Evolutionary conservation across 1,140 invertebrate species (phyloP).

Genomic region (Brachionus plicatilis): DNA sequence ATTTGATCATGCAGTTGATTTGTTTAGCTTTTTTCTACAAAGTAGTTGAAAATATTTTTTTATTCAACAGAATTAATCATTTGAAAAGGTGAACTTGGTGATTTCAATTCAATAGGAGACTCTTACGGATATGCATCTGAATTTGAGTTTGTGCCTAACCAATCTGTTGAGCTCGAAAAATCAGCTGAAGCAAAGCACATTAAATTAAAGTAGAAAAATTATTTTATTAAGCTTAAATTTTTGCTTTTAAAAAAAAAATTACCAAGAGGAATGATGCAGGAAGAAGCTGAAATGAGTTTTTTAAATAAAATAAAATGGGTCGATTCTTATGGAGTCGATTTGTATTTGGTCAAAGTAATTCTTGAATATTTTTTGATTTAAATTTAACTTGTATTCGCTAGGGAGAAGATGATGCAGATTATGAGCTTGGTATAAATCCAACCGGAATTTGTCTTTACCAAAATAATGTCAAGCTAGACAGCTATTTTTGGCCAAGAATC

Average conservation of each 20-base stretch:
- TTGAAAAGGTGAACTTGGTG: slow-evolving; percentile 50
- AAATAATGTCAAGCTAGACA: not conserved
- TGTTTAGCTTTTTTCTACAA: slow-evolving; percentile 22
- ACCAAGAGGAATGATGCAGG: slow-evolving; percentile 64
- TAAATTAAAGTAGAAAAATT: slow-evolving; percentile 65
- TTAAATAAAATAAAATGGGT: slow-evolving; percentile 75
- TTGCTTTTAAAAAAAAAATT: not conserved
- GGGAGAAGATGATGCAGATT: not conserved
- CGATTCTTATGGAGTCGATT: slow-evolving; percentile 75
- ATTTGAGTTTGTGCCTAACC: slow-evolving; percentile 65
- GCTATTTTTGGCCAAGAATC: slow-evolving; percentile 31
- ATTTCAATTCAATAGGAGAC: slow-evolving; percentile 48
- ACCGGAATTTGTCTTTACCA: slow-evolving; percentile 37
- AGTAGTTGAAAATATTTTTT: not conserved
- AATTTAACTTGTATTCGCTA: not conserved
- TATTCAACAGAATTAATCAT: not conserved
- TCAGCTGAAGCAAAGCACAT: slow-evolving; percentile 81
- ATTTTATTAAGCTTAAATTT: not conserved
- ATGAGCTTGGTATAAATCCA: slow-evolving; percentile 32
- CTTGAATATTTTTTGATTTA: not conserved
- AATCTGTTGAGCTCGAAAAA: slow-evolving; percentile 80
- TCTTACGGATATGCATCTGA: slow-evolving; percentile 53
- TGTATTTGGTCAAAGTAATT: slow-evolving; percentile 64
- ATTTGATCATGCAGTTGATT: slow-evolving; percentile 13
- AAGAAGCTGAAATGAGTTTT: slow-evolving; percentile 68